Conservation (phyloP, 2,888 invertebrate genomes). For the Tinea trinotella region DNA sequence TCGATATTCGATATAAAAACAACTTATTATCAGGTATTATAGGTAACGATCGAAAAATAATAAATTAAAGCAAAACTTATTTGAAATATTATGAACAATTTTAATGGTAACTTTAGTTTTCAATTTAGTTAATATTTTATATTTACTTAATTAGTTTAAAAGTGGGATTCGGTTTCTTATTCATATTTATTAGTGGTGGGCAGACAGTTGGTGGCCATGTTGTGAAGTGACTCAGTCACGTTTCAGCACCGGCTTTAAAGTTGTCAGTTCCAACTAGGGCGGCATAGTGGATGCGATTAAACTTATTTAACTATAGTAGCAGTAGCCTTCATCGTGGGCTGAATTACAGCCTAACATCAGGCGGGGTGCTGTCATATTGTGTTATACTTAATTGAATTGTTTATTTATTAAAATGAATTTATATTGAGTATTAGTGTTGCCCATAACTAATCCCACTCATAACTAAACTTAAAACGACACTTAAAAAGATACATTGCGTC, state of each 20-base stretch:
- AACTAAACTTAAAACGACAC: conserved; percentile 13
- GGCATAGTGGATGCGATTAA: no score
- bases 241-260: no score
- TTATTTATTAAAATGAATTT: no score
- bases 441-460: conserved; percentile 11
- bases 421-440: conserved; percentile 6
- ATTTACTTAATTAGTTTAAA: conserved; percentile 11
- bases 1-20: conserved; percentile 45
- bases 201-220: no score
- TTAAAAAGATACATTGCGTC: conserved; percentile 16
- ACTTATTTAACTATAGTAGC: no score
- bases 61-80: conserved; percentile 48
- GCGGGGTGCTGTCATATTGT: no score
- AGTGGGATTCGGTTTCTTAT: conserved; percentile 9
- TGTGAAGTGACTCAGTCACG: no score
- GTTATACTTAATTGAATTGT: no score
- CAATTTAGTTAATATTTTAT: conserved; percentile 21
- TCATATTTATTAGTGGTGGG: no score
- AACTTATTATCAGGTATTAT: conserved; percentile 59
- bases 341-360: no score
- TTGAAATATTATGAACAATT: conserved; percentile 56
- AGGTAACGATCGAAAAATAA: conserved; percentile 64
- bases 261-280: no score
- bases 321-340: no score
- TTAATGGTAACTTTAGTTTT: conserved; percentile 64